Conservation (phyloP, 2,888 invertebrate genomes). For the Cosmorhoe ocellata region DNA sequence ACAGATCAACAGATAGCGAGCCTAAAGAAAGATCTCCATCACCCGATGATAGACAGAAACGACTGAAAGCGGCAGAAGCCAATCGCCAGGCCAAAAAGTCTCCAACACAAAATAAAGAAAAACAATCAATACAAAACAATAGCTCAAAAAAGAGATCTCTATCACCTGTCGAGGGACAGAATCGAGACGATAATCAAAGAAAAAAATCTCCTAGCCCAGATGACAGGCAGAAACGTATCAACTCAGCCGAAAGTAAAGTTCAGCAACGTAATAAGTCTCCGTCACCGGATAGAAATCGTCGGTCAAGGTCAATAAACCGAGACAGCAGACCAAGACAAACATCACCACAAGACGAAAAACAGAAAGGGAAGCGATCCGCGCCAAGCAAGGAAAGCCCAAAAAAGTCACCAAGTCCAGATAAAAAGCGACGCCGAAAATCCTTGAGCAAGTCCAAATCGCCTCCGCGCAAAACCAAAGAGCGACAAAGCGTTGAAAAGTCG, state of each 20-base stretch:
- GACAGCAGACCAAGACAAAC: slow-evolving; percentile 4
- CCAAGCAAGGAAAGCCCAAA: slow-evolving; percentile 24
- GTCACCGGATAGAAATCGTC: slow-evolving; percentile 6
- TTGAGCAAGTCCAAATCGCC: slow-evolving; percentile 58
- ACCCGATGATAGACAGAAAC: slow-evolving; percentile 19
- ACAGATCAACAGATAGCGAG: slow-evolving; percentile 4
- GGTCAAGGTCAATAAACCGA: slow-evolving; percentile 5
- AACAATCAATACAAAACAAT: slow-evolving; percentile 7
- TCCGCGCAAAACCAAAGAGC: slow-evolving; percentile 50
- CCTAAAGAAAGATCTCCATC: slow-evolving; percentile 16
- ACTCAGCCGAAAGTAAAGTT: slow-evolving; percentile 15
- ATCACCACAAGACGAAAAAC: slow-evolving; percentile 11
- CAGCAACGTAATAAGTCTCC: slow-evolving; percentile 9
- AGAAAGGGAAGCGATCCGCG: slow-evolving; percentile 22
- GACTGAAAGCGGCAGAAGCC: slow-evolving; percentile 16
- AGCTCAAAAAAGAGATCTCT: slow-evolving; percentile 4
- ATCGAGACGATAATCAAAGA: slow-evolving; percentile 14
- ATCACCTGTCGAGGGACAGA: slow-evolving; percentile 4
- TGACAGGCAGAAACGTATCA: slow-evolving; percentile 22
- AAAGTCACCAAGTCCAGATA: slow-evolving; percentile 52
- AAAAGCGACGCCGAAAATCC: slow-evolving; percentile 33
- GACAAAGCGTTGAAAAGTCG: slow-evolving; percentile 47
- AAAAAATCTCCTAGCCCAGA: slow-evolving; percentile 26
- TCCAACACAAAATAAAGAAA: slow-evolving; percentile 3
- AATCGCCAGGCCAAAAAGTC: slow-evolving; percentile 12